phyloP scores from a whole-genome alignment of 2,113 vertebrate genomes.

The Symphodus melops region DNA sequence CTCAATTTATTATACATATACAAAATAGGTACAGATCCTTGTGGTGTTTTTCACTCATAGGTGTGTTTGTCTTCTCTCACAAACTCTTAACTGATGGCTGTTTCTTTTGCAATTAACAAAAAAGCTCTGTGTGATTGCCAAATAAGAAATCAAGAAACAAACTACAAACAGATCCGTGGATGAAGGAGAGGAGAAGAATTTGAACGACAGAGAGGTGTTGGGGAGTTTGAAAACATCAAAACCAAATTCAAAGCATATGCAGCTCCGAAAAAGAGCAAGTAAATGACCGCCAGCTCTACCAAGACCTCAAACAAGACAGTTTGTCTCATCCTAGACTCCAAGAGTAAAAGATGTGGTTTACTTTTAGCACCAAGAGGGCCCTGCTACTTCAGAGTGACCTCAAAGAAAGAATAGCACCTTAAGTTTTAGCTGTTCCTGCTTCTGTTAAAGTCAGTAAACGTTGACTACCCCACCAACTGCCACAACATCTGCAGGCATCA shows the following conservation, averaged over 20 bases:
- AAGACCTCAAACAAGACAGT: conserved; percentile 48
- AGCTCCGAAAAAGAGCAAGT: conserved; percentile 22
- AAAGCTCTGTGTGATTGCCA: conserved; percentile 37
- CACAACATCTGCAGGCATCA: conserved; percentile 59
- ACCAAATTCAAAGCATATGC: background rate
- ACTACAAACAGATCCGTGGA: conserved; percentile 52
- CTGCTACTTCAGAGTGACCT: conserved; percentile 68
- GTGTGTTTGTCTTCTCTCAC: conserved; percentile 85
- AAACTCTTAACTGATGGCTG: conserved; percentile 62
- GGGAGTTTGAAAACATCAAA: conserved; percentile 27
- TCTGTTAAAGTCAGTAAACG: conserved; percentile 61
- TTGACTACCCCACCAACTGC: conserved; percentile 39
- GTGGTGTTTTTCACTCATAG: conserved; percentile 82
- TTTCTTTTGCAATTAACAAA: conserved; percentile 71
- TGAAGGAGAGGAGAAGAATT: conserved; percentile 13
- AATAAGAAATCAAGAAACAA: conserved; percentile 65
- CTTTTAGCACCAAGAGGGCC: conserved; percentile 87
- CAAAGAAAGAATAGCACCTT: conserved; percentile 82
- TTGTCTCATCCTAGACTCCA: conserved; percentile 58
- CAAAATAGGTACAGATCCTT: conserved; percentile 96
- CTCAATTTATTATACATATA: conserved; percentile 99
- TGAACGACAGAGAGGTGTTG: conserved; percentile 21
- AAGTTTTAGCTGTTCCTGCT: conserved; percentile 64
- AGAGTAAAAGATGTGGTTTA: conserved; percentile 67
- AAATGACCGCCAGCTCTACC: conserved; percentile 34